These are phyloP conservation scores for Schlechtendalia chinensis DNA, from an alignment of 1,140 invertebrate species.

Conservation along the genomic window DNA sequence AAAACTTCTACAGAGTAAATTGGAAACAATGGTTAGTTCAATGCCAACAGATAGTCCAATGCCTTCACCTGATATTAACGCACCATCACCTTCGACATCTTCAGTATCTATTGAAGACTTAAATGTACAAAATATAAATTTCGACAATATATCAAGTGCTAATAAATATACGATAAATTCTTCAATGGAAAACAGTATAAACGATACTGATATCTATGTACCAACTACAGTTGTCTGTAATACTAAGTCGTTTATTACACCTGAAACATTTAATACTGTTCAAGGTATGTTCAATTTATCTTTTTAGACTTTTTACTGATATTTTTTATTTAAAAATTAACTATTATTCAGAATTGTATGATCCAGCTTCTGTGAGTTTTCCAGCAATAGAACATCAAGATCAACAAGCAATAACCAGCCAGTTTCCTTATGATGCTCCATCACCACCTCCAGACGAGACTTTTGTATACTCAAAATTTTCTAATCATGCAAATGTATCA, in stretches of 20 bases:
- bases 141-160: conserved; percentile 6
- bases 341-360: conserved; percentile 13
- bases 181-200: background rate
- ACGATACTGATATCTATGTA: conserved; percentile 19
- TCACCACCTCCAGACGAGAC: conserved; percentile 42
- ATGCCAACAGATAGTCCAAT: conserved; percentile 66
- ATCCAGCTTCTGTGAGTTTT: conserved; percentile 39
- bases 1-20: conserved; percentile 77
- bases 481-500: conserved; percentile 6
- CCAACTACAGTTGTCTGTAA: background rate
- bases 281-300: conserved; percentile 13
- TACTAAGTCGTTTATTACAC: background rate
- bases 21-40: conserved; percentile 71
- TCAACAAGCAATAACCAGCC: conserved; percentile 1
- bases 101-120: conserved; percentile 60
- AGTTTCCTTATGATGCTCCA: conserved; percentile 45
- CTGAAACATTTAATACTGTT: conserved; percentile 28
- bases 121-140: background rate
- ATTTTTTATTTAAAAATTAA: background rate
- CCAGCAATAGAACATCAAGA: conserved; percentile 25
- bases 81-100: conserved; percentile 80
- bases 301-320: background rate
- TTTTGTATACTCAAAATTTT: conserved; percentile 10
- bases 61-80: conserved; percentile 75
- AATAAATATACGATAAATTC: background rate